Percentiles rank a stretch among this genome's conserved stretches.
Evolutionary conservation across 2,113 vertebrate genomes (phyloP).

Genomic region (Phalacrocorax brasilianus): DNA sequence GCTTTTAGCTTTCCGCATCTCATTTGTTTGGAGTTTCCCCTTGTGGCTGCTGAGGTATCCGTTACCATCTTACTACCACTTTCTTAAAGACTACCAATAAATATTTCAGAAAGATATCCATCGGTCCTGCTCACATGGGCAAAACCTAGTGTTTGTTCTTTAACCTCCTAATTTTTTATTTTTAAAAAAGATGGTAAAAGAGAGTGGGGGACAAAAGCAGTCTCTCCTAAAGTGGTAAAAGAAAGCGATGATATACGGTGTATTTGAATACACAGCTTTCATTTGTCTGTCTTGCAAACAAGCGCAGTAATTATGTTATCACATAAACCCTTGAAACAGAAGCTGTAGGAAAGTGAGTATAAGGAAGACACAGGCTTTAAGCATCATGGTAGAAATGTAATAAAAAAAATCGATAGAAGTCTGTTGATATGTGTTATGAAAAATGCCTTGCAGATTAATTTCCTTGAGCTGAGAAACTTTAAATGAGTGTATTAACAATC

Average conservation of each 20-base stretch:
- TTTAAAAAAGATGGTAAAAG: background rate
- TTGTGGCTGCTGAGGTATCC: background rate
- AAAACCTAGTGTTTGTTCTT: background rate
- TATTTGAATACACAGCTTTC: background rate
- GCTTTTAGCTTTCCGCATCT: background rate
- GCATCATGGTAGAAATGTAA: conserved; percentile 44
- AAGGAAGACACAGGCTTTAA: conserved; percentile 37
- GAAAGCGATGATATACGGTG: background rate
- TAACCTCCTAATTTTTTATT: background rate
- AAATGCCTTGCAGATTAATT: conserved; percentile 66
- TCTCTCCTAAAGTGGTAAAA: background rate
- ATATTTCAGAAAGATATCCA: background rate
- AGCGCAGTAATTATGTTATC: background rate
- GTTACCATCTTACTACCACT: background rate
- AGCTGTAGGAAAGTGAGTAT: conserved; percentile 50
- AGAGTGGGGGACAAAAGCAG: background rate
- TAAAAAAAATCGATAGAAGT: conserved; percentile 41
- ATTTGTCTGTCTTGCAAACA: conserved; percentile 3
- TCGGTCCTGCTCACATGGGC: background rate
- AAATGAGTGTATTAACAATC: conserved; percentile 57
- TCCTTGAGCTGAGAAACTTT: conserved; percentile 56
- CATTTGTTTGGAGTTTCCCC: background rate
- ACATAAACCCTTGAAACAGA: conserved; percentile 45
- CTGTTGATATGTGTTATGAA: conserved; percentile 34
- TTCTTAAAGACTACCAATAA: background rate